Evolutionary conservation across 2,888 invertebrate genomes (phyloP).

Genomic region (Agriotes lineatus): DNA sequence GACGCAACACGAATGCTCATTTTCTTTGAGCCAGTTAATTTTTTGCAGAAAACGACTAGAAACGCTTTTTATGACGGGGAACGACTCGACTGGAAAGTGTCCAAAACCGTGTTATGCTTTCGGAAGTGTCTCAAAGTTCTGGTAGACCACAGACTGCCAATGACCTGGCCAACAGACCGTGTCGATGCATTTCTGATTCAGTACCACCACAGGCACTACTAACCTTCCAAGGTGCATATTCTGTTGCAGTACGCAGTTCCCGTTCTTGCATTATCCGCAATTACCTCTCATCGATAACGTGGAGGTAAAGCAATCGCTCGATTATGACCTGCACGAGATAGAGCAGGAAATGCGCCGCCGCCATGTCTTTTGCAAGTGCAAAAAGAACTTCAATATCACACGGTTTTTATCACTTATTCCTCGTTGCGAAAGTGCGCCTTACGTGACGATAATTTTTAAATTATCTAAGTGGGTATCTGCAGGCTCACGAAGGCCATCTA

Average conservation of each 20-base stretch:
- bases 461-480: conserved; percentile 28
- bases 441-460: conserved; percentile 33
- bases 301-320: neutral
- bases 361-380: neutral
- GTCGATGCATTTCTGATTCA: conserved; percentile 32
- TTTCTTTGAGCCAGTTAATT: neutral
- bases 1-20: neutral
- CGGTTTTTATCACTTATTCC: conserved; percentile 25
- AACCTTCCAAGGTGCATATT: conserved; percentile 22
- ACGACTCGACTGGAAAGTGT: conserved; percentile 3
- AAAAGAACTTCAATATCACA: conserved; percentile 9
- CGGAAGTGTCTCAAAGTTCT: conserved; percentile 5
- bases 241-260: conserved; percentile 15
- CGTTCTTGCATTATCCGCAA: conserved; percentile 21
- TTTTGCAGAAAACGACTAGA: neutral
- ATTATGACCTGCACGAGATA: too few relatives aligned
- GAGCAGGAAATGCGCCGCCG: neutral
- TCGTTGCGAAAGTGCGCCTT: conserved; percentile 21
- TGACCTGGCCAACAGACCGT: conserved; percentile 31
- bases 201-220: conserved; percentile 28
- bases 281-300: conserved; percentile 21
- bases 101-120: conserved; percentile 13
- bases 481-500: conserved; percentile 25
- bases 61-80: neutral
- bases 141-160: conserved; percentile 34